Percentiles rank a stretch among this genome's conserved stretches.
phyloP scores from a whole-genome alignment of 2,113 vertebrate species.

The Peromyscus leucopus region DNA sequence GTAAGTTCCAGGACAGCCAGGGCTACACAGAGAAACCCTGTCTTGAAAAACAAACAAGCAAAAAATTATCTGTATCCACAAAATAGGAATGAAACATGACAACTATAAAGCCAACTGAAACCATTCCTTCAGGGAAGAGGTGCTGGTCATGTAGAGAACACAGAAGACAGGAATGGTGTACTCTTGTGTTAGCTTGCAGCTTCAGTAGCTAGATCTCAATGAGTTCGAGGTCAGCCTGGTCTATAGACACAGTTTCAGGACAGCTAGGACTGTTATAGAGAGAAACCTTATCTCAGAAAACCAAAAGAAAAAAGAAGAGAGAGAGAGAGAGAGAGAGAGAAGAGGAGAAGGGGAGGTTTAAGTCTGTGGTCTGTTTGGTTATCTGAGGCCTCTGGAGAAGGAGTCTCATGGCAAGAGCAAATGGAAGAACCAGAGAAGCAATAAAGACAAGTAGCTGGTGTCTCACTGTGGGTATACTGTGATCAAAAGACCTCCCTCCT shows the following conservation, averaged over 20 bases:
- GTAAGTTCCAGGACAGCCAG: too few relatives aligned
- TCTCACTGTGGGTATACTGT: neutral
- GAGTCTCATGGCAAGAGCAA: neutral
- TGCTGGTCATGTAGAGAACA: neutral
- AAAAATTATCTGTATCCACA: neutral
- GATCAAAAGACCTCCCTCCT: neutral
- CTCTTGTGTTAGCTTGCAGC: neutral
- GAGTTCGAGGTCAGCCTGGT: too few relatives aligned
- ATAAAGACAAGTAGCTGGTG: neutral
- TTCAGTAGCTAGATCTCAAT: too few relatives aligned
- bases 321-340: neutral
- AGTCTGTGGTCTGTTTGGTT: neutral
- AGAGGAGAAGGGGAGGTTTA: neutral
- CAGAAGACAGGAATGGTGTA: neutral
- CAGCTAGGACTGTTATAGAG: too few relatives aligned
- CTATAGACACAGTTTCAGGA: too few relatives aligned
- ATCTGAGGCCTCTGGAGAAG: neutral
- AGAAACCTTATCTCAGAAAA: too few relatives aligned
- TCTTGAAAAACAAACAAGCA: neutral
- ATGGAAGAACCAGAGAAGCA: neutral
- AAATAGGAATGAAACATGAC: neutral
- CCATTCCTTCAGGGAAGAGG: neutral
- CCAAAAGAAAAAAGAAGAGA: neutral
- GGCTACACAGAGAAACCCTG: too few relatives aligned
- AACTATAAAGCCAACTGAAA: neutral